A percentile compares a stretch with the other conserved stretches of the same genome.
Evolutionary conservation across 2,888 invertebrate species (phyloP).

Genomic region (Xylota segnis): DNA sequence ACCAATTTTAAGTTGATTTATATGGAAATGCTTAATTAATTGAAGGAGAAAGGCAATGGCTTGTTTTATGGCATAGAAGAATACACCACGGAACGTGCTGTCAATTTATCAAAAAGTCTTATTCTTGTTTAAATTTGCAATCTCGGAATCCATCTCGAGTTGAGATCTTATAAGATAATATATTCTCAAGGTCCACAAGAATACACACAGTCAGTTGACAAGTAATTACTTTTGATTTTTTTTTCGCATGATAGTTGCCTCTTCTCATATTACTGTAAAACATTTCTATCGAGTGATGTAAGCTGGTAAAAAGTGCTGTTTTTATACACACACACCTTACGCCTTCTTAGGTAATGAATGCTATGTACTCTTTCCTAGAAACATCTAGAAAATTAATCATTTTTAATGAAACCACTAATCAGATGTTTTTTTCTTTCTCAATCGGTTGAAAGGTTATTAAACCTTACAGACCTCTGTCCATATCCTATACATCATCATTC

Average conservation of each 20-base stretch:
- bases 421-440: slow-evolving; percentile 17
- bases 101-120: slow-evolving; percentile 36
- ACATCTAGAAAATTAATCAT: slow-evolving; percentile 47
- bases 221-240: slow-evolving; percentile 54
- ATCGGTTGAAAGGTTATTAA: slow-evolving; percentile 60
- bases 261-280: slow-evolving; percentile 38
- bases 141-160: slow-evolving; percentile 11
- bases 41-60: slow-evolving; percentile 12
- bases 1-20: slow-evolving; percentile 44
- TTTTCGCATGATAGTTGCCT: slow-evolving; percentile 9
- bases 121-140: slow-evolving; percentile 37
- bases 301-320: slow-evolving; percentile 53
- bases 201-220: slow-evolving; percentile 25
- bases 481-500: slow-evolving; percentile 30
- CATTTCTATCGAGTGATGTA: slow-evolving; percentile 64
- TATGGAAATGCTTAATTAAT: slow-evolving; percentile 29
- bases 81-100: slow-evolving; percentile 22
- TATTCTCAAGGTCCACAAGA: slow-evolving; percentile 39
- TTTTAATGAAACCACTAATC: slow-evolving; percentile 55
- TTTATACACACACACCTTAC: slow-evolving; percentile 26
- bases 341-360: slow-evolving; percentile 1
- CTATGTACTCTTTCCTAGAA: not conserved
- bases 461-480: slow-evolving; percentile 38
- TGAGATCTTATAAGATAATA: slow-evolving; percentile 30
- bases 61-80: slow-evolving; percentile 21